phyloP scores from a whole-genome alignment of 2,113 vertebrate species.

The Mixornis gularis region DNA sequence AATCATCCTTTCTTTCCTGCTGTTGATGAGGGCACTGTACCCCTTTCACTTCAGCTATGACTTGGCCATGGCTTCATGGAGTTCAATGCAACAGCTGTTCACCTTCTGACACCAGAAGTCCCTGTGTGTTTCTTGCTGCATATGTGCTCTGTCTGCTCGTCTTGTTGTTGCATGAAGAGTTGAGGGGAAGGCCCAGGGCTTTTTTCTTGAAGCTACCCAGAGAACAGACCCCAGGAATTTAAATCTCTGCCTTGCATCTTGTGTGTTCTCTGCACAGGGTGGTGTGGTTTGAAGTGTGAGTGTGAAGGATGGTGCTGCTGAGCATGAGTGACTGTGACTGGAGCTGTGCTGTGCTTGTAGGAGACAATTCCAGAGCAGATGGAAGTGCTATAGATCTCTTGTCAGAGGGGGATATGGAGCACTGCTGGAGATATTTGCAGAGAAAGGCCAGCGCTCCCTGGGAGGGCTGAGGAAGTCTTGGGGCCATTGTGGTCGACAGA shows the following conservation, averaged over 20 bases:
- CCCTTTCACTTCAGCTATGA: not conserved
- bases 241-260: not conserved
- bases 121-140: not conserved
- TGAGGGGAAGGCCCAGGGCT: not conserved
- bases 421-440: not conserved
- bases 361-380: not conserved
- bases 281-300: not conserved
- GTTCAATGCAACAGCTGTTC: constrained; percentile 1
- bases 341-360: not conserved
- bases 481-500: accelerated
- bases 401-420: not conserved
- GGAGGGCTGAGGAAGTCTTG: not conserved
- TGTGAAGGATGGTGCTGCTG: not conserved
- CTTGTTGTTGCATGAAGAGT: not conserved
- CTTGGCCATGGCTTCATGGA: not conserved
- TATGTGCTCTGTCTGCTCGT: not conserved
- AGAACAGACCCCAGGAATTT: not conserved
- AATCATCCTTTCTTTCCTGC: not conserved
- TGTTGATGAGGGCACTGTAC: not conserved
- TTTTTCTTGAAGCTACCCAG: not conserved
- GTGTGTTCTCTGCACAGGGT: not conserved
- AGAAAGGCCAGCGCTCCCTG: not conserved
- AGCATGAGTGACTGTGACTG: not conserved
- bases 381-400: not conserved
- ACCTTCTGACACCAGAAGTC: not conserved